Evolutionary conservation across 2,113 vertebrate species (phyloP).

Genomic region (Glaucidium brasilianum): DNA sequence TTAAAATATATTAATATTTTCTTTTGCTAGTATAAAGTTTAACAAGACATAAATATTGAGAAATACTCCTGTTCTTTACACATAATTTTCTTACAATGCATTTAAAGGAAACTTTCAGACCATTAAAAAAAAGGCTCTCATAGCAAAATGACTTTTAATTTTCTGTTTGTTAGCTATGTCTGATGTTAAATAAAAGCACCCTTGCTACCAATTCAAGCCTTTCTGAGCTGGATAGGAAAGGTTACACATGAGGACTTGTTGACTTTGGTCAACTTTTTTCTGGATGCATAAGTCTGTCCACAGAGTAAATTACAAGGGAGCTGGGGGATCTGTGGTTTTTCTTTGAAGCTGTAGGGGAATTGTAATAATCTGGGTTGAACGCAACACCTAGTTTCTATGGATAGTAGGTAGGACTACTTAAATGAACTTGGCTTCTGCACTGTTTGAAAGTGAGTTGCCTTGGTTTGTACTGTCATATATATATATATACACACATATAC

Average conservation of each 20-base stretch:
- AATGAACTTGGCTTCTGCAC: not conserved
- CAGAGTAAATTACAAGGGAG: not conserved
- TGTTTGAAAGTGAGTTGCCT: not conserved
- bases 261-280: not conserved
- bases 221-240: not conserved
- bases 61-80: not conserved
- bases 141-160: not conserved
- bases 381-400: not conserved
- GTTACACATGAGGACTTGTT: not conserved
- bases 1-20: not conserved
- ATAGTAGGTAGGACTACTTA: not conserved
- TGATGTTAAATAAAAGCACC: not conserved
- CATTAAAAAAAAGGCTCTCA: not conserved
- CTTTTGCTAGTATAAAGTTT: not conserved
- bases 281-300: not conserved
- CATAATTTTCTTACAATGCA: not conserved
- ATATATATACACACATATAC: not conserved
- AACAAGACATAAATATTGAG: not conserved
- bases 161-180: not conserved
- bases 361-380: not conserved
- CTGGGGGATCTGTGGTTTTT: not conserved
- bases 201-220: not conserved
- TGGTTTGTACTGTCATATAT: not conserved
- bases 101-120: not conserved
- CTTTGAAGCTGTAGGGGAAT: not conserved